These are phyloP conservation scores for Betta splendens DNA, from an alignment of 2,797 vertebrate genomes.

Conservation along the genomic window DNA sequence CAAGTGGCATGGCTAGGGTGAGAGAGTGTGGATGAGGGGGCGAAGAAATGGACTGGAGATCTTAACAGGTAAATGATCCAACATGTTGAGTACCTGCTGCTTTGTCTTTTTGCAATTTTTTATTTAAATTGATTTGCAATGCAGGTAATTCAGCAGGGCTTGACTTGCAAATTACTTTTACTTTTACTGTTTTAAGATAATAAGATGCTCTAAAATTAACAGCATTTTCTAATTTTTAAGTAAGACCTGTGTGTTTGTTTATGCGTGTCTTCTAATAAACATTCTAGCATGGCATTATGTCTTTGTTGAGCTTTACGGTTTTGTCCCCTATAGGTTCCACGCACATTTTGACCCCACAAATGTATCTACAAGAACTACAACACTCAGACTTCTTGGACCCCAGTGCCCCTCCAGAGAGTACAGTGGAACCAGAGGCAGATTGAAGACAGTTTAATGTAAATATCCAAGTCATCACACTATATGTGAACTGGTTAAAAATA, in stretches of 20 bases:
- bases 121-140: no score
- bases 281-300: constrained; percentile 3
- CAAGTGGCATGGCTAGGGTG: no score
- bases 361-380: constrained; percentile 96
- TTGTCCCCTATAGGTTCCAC: constrained; percentile 90
- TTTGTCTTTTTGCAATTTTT: no score
- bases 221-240: no score
- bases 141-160: no score
- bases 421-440: constrained; percentile 78
- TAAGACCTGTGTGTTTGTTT: background rate
- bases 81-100: no score
- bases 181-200: background rate
- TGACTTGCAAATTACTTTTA: background rate
- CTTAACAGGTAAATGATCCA: no score
- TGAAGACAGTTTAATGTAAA: constrained; percentile 80
- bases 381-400: constrained; percentile 97
- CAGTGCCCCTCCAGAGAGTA: constrained; percentile 85
- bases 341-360: constrained; percentile 93
- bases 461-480: constrained; percentile 25
- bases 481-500: constrained; percentile 8
- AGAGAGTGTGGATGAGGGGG: no score
- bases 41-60: no score
- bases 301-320: constrained; percentile 63
- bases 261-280: background rate
- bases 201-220: no score